A percentile compares a stretch with the other conserved stretches of the same genome.
Conservation (phyloP, 2,888 invertebrate species). For the Linyphia triangularis region DNA sequence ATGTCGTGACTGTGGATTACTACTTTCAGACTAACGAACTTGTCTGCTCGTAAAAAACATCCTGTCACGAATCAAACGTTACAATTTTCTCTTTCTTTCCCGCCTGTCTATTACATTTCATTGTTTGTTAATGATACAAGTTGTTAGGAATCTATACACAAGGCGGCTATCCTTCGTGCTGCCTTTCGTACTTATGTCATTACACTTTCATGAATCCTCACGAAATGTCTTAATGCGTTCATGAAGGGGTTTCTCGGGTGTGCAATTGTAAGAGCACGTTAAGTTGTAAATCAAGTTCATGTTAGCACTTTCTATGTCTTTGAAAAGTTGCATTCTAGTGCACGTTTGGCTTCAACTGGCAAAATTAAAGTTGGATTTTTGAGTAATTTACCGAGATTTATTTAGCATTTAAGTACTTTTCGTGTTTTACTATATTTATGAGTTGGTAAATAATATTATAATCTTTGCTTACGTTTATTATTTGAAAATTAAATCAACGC, state of each 20-base stretch:
- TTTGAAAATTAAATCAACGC: too few species aligned
- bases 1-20: conserved; percentile 55
- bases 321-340: too few species aligned
- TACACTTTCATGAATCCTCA: conserved; percentile 17
- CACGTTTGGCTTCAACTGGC: too few species aligned
- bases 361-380: too few species aligned
- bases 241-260: conserved; percentile 5
- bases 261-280: not conserved
- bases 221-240: conserved; percentile 42
- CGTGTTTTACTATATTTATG: too few species aligned
- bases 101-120: conserved; percentile 55
- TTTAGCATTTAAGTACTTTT: too few species aligned
- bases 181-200: conserved; percentile 11
- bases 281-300: not conserved
- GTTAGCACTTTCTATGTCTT: not conserved
- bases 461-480: too few species aligned
- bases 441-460: too few species aligned
- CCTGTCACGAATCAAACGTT: conserved; percentile 64
- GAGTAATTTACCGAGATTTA: too few species aligned
- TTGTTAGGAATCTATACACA: conserved; percentile 29
- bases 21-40: conserved; percentile 12
- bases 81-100: conserved; percentile 48
- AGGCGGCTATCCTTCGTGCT: conserved; percentile 32
- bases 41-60: conserved; percentile 20
- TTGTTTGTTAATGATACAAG: conserved; percentile 68